phyloP scores from a whole-genome alignment of 2,113 vertebrate genomes.

The Astatotilapia flaviijosephi region DNA sequence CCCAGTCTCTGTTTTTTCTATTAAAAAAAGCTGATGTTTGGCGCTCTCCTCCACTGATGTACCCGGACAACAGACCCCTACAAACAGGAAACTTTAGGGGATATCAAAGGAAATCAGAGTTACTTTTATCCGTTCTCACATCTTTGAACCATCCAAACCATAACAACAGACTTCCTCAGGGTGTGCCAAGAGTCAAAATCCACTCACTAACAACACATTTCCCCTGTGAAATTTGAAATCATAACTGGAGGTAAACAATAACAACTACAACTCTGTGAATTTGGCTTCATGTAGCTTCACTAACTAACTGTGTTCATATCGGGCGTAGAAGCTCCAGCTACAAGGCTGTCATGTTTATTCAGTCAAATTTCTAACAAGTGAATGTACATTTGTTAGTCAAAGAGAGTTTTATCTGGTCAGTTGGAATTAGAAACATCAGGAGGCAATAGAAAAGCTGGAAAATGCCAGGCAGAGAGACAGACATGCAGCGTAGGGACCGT shows the following conservation, averaged over 20 bases:
- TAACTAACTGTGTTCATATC: neutral
- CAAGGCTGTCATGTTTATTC: neutral
- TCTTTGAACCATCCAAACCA: slow-evolving; percentile 4
- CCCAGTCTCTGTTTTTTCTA: neutral
- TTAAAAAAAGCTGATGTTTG: neutral
- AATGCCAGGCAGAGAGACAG: neutral
- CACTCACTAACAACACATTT: neutral
- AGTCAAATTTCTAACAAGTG: neutral
- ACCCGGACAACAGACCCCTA: neutral
- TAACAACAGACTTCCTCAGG: slow-evolving; percentile 58
- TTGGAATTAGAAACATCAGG: neutral
- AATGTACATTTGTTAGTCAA: neutral
- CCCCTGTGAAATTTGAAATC: neutral
- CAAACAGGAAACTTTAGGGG: neutral
- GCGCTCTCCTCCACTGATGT: neutral
- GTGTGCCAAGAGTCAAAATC: neutral
- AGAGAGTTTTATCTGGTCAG: slow-evolving; percentile 7
- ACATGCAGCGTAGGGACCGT: slow-evolving; percentile 58
- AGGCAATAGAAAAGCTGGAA: slow-evolving; percentile 16
- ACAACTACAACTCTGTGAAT: neutral
- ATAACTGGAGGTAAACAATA: neutral
- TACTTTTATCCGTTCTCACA: slow-evolving; percentile 35
- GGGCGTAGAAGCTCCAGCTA: neutral
- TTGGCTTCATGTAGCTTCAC: neutral
- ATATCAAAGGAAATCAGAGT: slow-evolving; percentile 57